A percentile compares a stretch with the other conserved stretches of the same genome.
phyloP scores from a whole-genome alignment of 2,113 vertebrate species.

The Indicator indicator region DNA sequence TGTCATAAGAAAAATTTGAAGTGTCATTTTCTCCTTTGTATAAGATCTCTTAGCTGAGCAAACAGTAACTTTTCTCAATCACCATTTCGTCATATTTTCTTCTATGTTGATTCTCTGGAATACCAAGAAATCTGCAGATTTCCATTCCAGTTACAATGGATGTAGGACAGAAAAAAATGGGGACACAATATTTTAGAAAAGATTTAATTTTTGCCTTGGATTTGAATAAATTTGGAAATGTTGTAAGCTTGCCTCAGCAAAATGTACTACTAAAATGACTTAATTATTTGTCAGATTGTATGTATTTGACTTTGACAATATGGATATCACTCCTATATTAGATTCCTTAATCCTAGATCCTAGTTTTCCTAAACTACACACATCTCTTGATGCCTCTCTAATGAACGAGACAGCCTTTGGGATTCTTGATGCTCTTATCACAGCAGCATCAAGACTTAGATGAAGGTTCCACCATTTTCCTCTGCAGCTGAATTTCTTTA shows the following conservation, averaged over 20 bases:
- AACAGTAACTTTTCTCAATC: neutral
- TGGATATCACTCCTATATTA: neutral
- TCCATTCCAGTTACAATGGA: neutral
- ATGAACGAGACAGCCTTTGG: neutral
- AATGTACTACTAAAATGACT: neutral
- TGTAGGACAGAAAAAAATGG: neutral
- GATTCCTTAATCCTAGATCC: neutral
- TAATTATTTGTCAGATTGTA: neutral
- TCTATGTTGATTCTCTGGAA: neutral
- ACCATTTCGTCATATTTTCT: neutral
- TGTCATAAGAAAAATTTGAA: neutral
- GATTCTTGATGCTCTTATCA: neutral
- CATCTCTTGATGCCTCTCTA: neutral
- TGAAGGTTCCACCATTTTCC: neutral
- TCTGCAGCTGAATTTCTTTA: neutral
- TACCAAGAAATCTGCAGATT: neutral
- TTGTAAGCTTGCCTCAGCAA: neutral
- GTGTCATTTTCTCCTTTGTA: neutral
- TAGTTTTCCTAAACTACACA: neutral
- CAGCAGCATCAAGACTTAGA: neutral
- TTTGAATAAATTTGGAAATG: slow-evolving; percentile 8
- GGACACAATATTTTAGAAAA: neutral
- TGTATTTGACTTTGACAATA: neutral
- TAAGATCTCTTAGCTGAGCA: neutral
- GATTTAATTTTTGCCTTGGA: neutral